Conservation (phyloP, 2,113 vertebrate species). For the Podarcis cretensis region DNA sequence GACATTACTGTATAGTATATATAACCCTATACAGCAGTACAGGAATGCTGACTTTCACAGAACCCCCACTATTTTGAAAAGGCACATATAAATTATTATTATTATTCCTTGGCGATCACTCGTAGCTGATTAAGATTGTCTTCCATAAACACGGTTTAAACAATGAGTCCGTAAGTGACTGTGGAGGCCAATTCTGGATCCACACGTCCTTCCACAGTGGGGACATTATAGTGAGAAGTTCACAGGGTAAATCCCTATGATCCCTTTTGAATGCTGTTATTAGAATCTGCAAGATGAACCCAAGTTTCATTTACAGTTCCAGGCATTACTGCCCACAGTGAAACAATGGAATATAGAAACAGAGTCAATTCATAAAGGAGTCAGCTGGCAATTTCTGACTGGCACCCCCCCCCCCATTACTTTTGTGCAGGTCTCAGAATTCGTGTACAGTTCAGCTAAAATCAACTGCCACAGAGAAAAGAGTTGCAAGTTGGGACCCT, state of each 20-base stretch:
- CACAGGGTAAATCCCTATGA: not conserved
- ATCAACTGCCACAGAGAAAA: not conserved
- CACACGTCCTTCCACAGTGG: not conserved
- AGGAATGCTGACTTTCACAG: constrained; percentile 59
- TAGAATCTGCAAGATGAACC: not conserved
- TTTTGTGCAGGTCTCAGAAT: not conserved
- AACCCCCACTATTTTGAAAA: not conserved
- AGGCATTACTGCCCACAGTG: not conserved
- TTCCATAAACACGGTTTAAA: too few relatives aligned
- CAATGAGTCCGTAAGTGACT: too few relatives aligned
- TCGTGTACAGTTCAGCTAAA: not conserved
- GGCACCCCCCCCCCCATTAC: not conserved
- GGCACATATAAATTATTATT: not conserved
- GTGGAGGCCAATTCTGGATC: too few relatives aligned
- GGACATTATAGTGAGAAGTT: not conserved
- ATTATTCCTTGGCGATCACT: too few relatives aligned
- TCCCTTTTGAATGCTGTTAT: not conserved
- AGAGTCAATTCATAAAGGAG: not conserved
- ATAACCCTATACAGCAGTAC: not conserved
- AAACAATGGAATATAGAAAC: not conserved
- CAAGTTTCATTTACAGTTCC: not conserved
- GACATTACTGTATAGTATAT: not conserved
- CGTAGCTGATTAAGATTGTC: too few relatives aligned
- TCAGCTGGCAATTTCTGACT: not conserved
- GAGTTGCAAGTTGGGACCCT: too few relatives aligned